Base-by-base conservation (phyloP, 2,113 vertebrate genomes). In the Cavia aperea region DNA sequence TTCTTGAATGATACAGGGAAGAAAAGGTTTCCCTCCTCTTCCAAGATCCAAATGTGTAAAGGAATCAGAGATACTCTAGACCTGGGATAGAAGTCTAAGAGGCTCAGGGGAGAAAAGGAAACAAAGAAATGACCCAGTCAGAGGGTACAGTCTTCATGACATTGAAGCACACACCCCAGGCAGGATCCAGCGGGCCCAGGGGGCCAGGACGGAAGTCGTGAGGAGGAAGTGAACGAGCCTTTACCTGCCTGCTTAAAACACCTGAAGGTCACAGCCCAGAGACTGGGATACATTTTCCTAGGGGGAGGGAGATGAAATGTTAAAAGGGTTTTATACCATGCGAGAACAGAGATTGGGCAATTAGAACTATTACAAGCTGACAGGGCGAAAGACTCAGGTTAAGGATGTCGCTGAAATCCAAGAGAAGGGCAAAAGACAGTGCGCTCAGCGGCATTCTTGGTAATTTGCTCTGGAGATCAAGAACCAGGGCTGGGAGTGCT, bases 331-430 rank as follows among this genome's bases (percentile, higher is more conserved):
- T 98, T 97, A 97, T 95, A 97, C 97, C 72, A 93, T 86, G 85
- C 79, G 56, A 92, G 92, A 94, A 95, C 95, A 97, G 96, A 97
- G 73, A 97, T 93, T 96, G 96, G 94, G 96, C 97, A 97, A 97
- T 97, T 97, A 97, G 90, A 97, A 97, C 96, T 96, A 97, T 98
- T 97, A 97, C 96, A 97, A 97, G 88, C 95, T 97, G 97, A 97
- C 96, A 97, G 91, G 95, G 94, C 86, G 90, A 23, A 43, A 96
- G 97, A 95, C 90, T 86, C 95, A 97, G 97, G 97, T 97, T 97
- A 97, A 97, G 92, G 94, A 85, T 93, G 93, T 95, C 96, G 96
- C 79, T 0, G 43, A 97, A 96, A 86, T 75, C 79, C 77, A 90
- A 96, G 97, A 92, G 88, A 96, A 96, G 94, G 82, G 91, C 90